Evolutionary conservation across 1,140 invertebrate genomes (phyloP).

Genomic region (Diuraphis noxia): DNA sequence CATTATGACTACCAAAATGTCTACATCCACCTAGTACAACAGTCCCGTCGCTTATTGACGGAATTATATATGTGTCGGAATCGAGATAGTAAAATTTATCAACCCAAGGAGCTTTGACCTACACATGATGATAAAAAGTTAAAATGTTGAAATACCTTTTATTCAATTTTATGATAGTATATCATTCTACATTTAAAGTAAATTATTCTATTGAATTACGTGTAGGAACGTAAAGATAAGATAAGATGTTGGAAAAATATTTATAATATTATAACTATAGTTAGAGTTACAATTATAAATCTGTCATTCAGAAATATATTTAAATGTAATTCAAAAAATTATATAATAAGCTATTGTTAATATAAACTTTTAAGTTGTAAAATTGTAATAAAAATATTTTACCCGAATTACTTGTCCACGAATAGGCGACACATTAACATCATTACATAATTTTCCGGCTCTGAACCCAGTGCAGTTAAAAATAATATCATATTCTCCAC

Average conservation of each 20-base stretch:
- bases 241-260: background rate
- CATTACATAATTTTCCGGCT: slow-evolving; percentile 75
- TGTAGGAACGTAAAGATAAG: background rate
- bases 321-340: background rate
- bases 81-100: slow-evolving; percentile 85
- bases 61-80: slow-evolving; percentile 82
- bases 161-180: background rate
- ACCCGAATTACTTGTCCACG: slow-evolving; percentile 87
- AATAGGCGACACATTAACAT: slow-evolving; percentile 78
- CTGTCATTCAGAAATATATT: background rate
- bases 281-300: background rate
- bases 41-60: slow-evolving; percentile 68
- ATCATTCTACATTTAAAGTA: background rate
- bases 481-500: slow-evolving; percentile 72
- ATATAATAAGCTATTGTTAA: background rate
- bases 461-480: slow-evolving; percentile 89
- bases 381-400: slow-evolving; percentile 50
- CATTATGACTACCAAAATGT: slow-evolving; percentile 78
- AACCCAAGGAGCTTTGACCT: slow-evolving; percentile 86
- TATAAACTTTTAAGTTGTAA: background rate
- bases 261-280: background rate
- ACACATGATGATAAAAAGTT: background rate
- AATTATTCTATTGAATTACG: background rate
- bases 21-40: slow-evolving; percentile 82
- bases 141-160: background rate